Evolutionary conservation across 2,888 invertebrate species (phyloP).

Genomic region (Dasysyrphus albostriatus): DNA sequence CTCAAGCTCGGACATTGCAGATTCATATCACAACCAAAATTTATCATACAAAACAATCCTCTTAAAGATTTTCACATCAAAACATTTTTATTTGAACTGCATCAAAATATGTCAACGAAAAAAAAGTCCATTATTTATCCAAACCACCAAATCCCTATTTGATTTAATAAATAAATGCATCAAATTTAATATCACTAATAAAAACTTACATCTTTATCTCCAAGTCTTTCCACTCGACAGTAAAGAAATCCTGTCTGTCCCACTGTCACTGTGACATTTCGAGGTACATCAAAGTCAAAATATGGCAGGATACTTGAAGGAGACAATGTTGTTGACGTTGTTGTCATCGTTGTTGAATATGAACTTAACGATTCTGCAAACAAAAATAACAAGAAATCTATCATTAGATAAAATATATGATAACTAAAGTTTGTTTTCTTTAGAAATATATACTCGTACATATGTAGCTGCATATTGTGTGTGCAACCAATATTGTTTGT

Average conservation of each 20-base stretch:
- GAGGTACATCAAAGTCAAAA: constrained; percentile 93
- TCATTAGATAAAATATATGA: constrained; percentile 18
- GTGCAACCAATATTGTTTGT: background rate
- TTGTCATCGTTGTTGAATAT: constrained; percentile 79
- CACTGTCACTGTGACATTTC: constrained; percentile 94
- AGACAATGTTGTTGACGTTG: constrained; percentile 81
- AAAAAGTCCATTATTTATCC: background rate
- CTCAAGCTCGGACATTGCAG: no score
- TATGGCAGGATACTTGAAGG: constrained; percentile 87
- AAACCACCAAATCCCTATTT: background rate
- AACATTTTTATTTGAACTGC: background rate
- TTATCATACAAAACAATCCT: no score
- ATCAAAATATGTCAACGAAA: background rate
- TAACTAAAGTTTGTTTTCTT: background rate
- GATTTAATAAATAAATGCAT: constrained; percentile 7
- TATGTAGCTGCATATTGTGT: background rate
- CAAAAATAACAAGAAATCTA: constrained; percentile 45
- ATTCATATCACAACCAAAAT: no score
- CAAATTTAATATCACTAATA: background rate
- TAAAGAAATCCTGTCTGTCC: constrained; percentile 96
- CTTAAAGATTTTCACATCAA: no score
- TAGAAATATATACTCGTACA: background rate
- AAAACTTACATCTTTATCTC: constrained; percentile 93
- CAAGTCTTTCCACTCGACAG: constrained; percentile 93
- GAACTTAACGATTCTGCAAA: constrained; percentile 81